Base-by-base conservation (phyloP, 2,797 vertebrate species). In the Rhabdophis nuchalis region DNA sequence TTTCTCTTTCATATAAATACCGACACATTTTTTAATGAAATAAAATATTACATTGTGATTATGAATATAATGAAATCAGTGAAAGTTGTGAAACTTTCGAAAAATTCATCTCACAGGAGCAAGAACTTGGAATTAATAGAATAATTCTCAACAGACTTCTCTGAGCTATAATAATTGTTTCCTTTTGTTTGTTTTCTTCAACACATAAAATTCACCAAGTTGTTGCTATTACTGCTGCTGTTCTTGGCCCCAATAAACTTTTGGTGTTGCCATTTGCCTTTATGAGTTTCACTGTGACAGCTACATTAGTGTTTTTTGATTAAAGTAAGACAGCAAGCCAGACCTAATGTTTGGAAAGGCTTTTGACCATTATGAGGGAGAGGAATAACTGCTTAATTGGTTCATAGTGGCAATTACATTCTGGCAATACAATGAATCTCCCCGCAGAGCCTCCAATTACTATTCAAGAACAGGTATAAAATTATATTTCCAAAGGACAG, bases 311-410 rank as follows among this genome's bases (percentile, higher is more conserved):
- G 58, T 92, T 0, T 36, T 94, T 85, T 89, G 36, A 58, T 10
- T 91, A 50, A 61, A 14, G 89, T 61, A 46, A 82, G 11, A 86
- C 61, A 52, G 77, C 29, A 89, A 89, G 89, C 52, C 53, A 90
- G 92, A 91, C 20, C 58, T 92, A 89, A 13, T 29, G 57, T 13
- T 25, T 0, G 1, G 16, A 94, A 3, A 93, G 1, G 91, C 85
- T 23, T 91, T 16, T 91, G 41, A 77, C 92, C 93, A 93, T 92
- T 90, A 89, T 82, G 8, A 88, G 41, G 64, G 54, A 82, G 54
- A n/a, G 56, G 41, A 23, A 54, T 92, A 41, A n/a, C 86, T 88
- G 46, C 82, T 93, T 90, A 93, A 93, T 90, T 93, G 86, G 92
- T 89, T 88, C 82, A 52, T 72, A 82, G 46, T 85, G 56, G 86